Conservation (phyloP, 1,140 invertebrate genomes). For the Hylaeus anthracinus region DNA sequence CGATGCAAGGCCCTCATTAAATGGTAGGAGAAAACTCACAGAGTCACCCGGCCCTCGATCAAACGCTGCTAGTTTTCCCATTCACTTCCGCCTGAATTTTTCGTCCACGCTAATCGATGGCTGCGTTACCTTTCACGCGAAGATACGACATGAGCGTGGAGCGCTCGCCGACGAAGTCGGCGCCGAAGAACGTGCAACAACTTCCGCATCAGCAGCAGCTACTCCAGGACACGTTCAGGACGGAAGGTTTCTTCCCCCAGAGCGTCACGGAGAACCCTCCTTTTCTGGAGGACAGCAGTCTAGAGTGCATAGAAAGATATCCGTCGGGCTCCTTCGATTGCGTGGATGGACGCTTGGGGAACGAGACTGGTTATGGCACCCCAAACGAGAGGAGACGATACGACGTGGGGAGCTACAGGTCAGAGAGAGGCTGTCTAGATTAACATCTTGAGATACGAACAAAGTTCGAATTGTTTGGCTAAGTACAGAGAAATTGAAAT, state of each 20-base stretch:
- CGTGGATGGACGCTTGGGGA: conserved; percentile 68
- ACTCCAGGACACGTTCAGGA: conserved; percentile 58
- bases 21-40: conserved; percentile 15
- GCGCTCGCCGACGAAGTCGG: conserved; percentile 63
- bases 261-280: conserved; percentile 68
- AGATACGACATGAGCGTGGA: conserved; percentile 73
- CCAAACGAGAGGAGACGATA: conserved; percentile 59
- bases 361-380: conserved; percentile 49
- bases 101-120: conserved; percentile 29
- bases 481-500: too few relatives aligned
- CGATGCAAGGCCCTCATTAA: background rate
- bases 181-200: conserved; percentile 59
- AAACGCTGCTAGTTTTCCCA: background rate
- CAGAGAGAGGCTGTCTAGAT: too few relatives aligned
- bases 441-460: too few relatives aligned
- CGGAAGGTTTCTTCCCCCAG: conserved; percentile 74
- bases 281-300: conserved; percentile 65
- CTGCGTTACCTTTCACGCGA: conserved; percentile 39
- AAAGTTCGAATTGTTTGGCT: too few relatives aligned
- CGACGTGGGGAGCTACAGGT: conserved; percentile 58
- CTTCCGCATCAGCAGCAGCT: conserved; percentile 25
- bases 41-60: background rate
- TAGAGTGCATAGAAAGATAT: conserved; percentile 66
- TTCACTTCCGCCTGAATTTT: conserved; percentile 36
- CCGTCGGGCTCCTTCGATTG: conserved; percentile 70